Percentiles rank a stretch among this genome's conserved stretches.
These are phyloP conservation scores for Megalops cyprinoides DNA, from an alignment of 2,797 vertebrate genomes.

Conservation along the genomic window DNA sequence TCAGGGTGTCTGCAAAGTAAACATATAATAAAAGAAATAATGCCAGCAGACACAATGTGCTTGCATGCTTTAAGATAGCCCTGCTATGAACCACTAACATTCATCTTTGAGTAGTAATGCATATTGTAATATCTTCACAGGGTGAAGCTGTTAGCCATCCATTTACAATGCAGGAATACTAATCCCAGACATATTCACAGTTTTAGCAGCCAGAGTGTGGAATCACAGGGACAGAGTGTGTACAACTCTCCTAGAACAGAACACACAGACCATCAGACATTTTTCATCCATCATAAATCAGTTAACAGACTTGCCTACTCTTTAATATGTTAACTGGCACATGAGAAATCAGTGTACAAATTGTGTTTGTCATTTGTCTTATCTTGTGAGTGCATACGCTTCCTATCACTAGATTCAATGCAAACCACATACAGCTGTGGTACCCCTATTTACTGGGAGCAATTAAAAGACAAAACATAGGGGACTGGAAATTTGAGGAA, in stretches of 20 bases:
- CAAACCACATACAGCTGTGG: too few relatives aligned
- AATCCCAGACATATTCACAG: constrained; percentile 70
- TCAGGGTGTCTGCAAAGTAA: neutral
- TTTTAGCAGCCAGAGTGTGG: constrained; percentile 80
- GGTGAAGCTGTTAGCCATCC: constrained; percentile 82
- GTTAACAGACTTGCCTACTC: constrained; percentile 76
- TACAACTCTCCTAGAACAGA: constrained; percentile 74
- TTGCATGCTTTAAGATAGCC: too few relatives aligned
- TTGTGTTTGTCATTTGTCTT: too few relatives aligned
- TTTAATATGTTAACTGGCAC: constrained; percentile 77
- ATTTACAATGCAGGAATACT: constrained; percentile 69
- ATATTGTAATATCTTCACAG: constrained; percentile 82
- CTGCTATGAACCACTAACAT: constrained; percentile 53
- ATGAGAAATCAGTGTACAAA: constrained; percentile 73
- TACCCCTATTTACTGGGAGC: neutral
- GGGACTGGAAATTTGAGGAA: too few relatives aligned
- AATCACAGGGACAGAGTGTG: constrained; percentile 67
- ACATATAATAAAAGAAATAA: neutral
- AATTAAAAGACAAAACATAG: too few relatives aligned
- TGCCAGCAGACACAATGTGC: too few relatives aligned
- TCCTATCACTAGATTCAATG: too few relatives aligned
- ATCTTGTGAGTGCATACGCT: neutral
- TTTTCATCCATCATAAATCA: constrained; percentile 78
- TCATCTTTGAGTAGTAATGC: constrained; percentile 74
- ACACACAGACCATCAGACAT: constrained; percentile 78